Evolutionary conservation across 1,140 invertebrate species (phyloP), one percentile per base, ranked within the genome.

Genomic region (Drosophila pallidifrons): DNA sequence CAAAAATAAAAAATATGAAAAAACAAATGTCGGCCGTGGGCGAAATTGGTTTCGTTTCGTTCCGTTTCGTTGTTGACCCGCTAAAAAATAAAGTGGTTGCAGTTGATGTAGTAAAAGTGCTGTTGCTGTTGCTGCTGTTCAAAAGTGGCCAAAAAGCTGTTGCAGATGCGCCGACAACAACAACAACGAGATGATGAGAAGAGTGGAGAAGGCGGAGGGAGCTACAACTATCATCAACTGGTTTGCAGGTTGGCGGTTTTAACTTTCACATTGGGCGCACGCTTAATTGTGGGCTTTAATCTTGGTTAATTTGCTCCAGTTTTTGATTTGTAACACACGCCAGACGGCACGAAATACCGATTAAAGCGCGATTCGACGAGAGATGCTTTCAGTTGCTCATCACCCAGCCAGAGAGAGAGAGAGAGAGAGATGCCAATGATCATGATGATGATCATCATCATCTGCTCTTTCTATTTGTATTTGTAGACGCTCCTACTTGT

Each of bases 221-320:
- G 52, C 71, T 41, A 41, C 75, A 76, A 74, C 82, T 65, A 20
- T 25, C 43, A 81, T 25, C 43, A 81, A 83, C 82, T 86, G 85
- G 81, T 77, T 71, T 67, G 54, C 57, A 52, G 67, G 74, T 82
- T 79, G 67, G 58, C 64, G 57, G 57, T 68, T 73, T 89, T 90
- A 90, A 90, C 86, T 89, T 90, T 89, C 85, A 88, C 85, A 90
- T 90, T 88, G 85, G 82, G 82, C 82, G 55, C 66, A 72, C 69
- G 28, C 82, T 77, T 90, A 90, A 89, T 89, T 89, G 86, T 89
- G 81, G 67, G 75, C 78, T 81, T 75, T 85, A 89, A 90, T 81
- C 86, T 81, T 73, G 86, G 75, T 81, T 90, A 90, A 89, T 90
- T 89, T 89, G 85, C 85, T 89, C 85, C 75, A 89, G 75, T 89